Evolutionary conservation across 2,113 vertebrate genomes (phyloP).

Genomic region (Uropsilus gracilis): DNA sequence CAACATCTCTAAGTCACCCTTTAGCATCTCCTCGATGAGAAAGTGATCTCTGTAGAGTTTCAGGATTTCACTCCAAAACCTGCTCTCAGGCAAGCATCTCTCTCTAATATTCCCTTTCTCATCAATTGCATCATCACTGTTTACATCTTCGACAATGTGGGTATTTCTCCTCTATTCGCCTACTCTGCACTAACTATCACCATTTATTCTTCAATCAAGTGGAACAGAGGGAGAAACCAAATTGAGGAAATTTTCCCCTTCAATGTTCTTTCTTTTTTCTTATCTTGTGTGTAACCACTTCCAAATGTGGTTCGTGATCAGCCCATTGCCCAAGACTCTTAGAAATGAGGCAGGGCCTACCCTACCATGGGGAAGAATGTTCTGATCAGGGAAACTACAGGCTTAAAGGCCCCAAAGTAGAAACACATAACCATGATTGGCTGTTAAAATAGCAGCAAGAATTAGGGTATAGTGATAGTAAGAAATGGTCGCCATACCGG

Average conservation of each 20-base stretch:
- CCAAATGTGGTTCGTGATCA: too few species aligned
- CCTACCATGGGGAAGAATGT: not conserved
- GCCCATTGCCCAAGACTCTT: too few species aligned
- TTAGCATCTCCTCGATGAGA: not conserved
- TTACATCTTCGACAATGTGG: not conserved
- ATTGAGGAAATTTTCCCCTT: not conserved
- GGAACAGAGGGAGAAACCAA: not conserved
- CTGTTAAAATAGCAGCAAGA: not conserved
- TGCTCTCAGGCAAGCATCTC: not conserved
- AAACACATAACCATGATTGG: not conserved
- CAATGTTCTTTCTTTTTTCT: too few species aligned
- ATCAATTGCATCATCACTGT: too few species aligned
- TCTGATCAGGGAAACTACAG: not conserved
- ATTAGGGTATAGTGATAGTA: not conserved
- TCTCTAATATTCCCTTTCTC: not conserved
- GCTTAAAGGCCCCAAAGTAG: not conserved
- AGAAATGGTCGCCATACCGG: not conserved
- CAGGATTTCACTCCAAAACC: not conserved
- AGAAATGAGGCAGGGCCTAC: not conserved
- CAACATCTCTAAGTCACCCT: not conserved
- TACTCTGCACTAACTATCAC: not conserved
- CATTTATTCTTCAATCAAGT: not conserved
- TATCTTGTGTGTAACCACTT: not conserved
- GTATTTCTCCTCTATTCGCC: not conserved
- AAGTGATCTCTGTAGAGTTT: not conserved